Evolutionary conservation across 2,888 invertebrate genomes (phyloP), one percentile per base, ranked within the genome.

Genomic region (Drosophila recens): DNA sequence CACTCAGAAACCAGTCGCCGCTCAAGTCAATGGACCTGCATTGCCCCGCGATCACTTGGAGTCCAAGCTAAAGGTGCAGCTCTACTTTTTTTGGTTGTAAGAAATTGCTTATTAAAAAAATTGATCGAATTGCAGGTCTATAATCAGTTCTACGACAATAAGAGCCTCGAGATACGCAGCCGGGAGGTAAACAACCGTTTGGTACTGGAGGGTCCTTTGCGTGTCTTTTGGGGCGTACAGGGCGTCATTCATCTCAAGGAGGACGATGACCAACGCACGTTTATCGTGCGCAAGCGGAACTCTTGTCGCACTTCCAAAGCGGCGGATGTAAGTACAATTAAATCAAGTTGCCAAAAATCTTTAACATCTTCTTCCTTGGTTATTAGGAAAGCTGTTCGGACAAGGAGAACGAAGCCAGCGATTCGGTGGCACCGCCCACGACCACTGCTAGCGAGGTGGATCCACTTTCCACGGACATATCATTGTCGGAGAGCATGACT

Each of bases 151-250:
- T 96, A 94, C 92, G 96, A 97, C 92, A 93, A 91, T 89, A 96
- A 95, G 92, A 96, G 96, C 90, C 94, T 95, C 48, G 96, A 96
- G 92, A 94, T 96, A 70, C 94, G 95, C 81, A 95, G 95, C 81
- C 93, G 96, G 62, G 96, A 96, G 93, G 95, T 96, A 2, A 96
- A 96, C 91, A 96, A 96, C 52, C 94, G 96, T 51, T 93, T 96
- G 72, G 95, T 96, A 78, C 91, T 97, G 15, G 96, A 96, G 93
- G 97, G 97, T 42, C 95, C 96, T 1, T 91, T 97, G 72, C 93
- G 96, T 77, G 96, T 97, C 59, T 95, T 96, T 92, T 97, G 97
- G 97, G 97, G 97, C 48, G 95, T 97, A 1, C 94, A 95, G 54
- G 96, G 96, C 61, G 95, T 96, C 10, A 97, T 97, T 77, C 96